Conservation (phyloP, 2,113 vertebrate species). For the Rattus rattus region DNA sequence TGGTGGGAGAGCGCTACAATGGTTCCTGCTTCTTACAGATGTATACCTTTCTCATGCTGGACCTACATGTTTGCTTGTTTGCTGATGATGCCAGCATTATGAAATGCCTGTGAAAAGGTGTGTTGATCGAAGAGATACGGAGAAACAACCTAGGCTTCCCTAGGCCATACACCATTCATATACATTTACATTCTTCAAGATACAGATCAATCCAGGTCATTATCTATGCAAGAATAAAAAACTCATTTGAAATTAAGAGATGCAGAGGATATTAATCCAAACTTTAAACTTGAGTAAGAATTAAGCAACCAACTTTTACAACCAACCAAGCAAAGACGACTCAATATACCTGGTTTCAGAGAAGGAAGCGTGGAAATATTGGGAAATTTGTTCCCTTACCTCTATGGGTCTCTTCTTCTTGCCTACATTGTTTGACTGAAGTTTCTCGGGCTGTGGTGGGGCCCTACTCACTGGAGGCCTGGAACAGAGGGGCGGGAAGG, state of each 20-base stretch:
- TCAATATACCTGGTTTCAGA: background rate
- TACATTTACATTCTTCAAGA: background rate
- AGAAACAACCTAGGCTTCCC: background rate
- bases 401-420: conserved; percentile 99
- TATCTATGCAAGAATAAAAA: background rate
- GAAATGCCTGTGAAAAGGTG: background rate
- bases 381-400: conserved; percentile 85
- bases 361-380: background rate
- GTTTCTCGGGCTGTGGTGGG: conserved; percentile 97
- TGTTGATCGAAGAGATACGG: background rate
- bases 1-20: too few relatives aligned
- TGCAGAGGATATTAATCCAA: background rate
- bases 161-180: background rate
- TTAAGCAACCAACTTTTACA: conserved; percentile 36
- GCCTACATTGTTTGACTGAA: conserved; percentile 98
- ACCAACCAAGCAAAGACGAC: background rate
- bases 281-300: conserved; percentile 28
- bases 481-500: conserved; percentile 90
- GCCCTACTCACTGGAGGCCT: conserved; percentile 99
- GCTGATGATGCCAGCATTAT: background rate
- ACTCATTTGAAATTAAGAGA: conserved; percentile 4
- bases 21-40: background rate
- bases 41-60: background rate
- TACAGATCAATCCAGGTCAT: background rate
- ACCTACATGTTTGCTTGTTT: background rate